phyloP scores from a whole-genome alignment of 2,797 vertebrate species.

The Chiloscyllium punctatum region DNA sequence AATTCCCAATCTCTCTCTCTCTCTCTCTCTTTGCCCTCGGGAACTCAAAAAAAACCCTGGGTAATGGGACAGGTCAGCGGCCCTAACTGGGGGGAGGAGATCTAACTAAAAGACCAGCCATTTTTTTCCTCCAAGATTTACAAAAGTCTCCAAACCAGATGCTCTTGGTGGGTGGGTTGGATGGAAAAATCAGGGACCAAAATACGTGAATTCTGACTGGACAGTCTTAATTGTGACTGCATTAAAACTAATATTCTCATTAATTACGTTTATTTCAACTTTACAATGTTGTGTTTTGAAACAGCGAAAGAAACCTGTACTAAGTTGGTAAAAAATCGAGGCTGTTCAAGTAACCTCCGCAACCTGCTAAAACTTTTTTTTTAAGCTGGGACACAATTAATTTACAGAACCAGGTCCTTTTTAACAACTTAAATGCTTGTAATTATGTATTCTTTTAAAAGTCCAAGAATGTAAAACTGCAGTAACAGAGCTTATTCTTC shows the following conservation, averaged over 20 bases:
- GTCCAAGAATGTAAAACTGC: not conserved
- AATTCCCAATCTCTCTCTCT: constrained; percentile 13
- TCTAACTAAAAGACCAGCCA: constrained; percentile 35
- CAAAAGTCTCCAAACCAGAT: constrained; percentile 34
- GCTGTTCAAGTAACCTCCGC: not conserved
- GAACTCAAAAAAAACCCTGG: constrained; percentile 27
- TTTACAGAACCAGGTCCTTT: not conserved
- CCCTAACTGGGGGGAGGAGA: constrained; percentile 34
- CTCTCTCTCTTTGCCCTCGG: constrained; percentile 28
- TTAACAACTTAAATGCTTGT: not conserved
- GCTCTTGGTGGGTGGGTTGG: constrained; percentile 36
- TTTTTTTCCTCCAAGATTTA: constrained; percentile 23
- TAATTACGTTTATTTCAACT: not conserved
- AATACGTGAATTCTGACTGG: constrained; percentile 1
- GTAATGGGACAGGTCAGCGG: constrained; percentile 36
- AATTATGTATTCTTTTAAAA: too few relatives aligned
- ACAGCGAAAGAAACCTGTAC: not conserved
- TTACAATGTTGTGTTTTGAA: constrained; percentile 18
- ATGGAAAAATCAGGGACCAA: constrained; percentile 8
- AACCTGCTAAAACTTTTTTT: not conserved
- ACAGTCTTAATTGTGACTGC: not conserved
- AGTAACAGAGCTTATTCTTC: not conserved
- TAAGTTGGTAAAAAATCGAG: constrained; percentile 1
- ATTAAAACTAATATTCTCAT: not conserved
- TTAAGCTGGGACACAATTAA: not conserved